These are phyloP conservation scores for Eudemis profundana DNA, from an alignment of 2,888 invertebrate genomes.

Conservation along the genomic window DNA sequence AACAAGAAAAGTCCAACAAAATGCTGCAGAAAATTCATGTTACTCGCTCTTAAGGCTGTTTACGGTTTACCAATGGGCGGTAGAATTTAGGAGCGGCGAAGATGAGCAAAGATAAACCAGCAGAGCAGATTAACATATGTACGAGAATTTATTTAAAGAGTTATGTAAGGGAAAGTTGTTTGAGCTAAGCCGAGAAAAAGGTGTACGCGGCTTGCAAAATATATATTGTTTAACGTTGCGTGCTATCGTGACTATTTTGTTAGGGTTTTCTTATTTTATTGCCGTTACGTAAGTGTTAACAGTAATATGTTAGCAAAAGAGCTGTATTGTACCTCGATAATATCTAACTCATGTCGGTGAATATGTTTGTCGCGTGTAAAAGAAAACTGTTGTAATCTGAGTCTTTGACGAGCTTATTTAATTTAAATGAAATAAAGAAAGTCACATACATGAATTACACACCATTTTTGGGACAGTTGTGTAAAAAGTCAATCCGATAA, in stretches of 20 bases:
- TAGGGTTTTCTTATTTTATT: slow-evolving; percentile 35
- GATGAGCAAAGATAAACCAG: slow-evolving; percentile 32
- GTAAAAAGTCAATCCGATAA: no score
- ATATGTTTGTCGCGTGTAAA: no score
- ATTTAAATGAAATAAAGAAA: no score
- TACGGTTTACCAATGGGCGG: not conserved
- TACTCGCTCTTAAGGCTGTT: not conserved
- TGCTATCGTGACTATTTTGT: slow-evolving; percentile 38
- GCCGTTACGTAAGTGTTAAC: slow-evolving; percentile 24
- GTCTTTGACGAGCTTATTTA: no score
- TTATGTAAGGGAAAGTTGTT: slow-evolving; percentile 63
- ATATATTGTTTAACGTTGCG: slow-evolving; percentile 37
- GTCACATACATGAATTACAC: no score
- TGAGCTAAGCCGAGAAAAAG: slow-evolving; percentile 49
- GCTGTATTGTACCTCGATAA: no score
- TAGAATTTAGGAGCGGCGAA: slow-evolving; percentile 38
- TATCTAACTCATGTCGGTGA: no score
- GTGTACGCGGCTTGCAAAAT: slow-evolving; percentile 37
- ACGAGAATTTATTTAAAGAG: slow-evolving; percentile 55
- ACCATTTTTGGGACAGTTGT: no score
- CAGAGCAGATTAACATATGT: slow-evolving; percentile 39
- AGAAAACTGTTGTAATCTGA: no score
- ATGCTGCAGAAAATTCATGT: not conserved
- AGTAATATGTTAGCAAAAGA: slow-evolving; percentile 2
- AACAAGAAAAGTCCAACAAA: not conserved